Evolutionary conservation across 1,140 invertebrate species (phyloP).

Genomic region (Coelopa frigida): DNA sequence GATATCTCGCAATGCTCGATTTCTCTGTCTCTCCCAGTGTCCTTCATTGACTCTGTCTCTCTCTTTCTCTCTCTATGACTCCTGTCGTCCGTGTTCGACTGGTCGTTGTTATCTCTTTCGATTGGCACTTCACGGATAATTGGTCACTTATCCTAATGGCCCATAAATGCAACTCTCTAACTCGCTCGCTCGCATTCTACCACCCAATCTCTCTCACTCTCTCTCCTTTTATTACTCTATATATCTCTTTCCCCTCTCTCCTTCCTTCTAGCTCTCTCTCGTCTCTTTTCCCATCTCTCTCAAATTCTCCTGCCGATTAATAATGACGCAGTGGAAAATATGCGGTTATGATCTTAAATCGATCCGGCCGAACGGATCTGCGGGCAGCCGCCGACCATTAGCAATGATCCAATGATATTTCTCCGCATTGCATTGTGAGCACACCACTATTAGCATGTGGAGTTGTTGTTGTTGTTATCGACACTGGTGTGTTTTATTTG

Average conservation of each 20-base stretch:
- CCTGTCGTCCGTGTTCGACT: background rate
- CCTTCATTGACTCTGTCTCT: background rate
- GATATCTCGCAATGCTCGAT: too few relatives aligned
- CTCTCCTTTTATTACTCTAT: background rate
- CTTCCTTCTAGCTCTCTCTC: background rate
- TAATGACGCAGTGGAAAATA: too few relatives aligned
- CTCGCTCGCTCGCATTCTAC: background rate
- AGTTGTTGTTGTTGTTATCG: too few relatives aligned
- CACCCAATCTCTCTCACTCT: background rate
- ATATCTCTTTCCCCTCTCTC: background rate
- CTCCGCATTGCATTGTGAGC: too few relatives aligned
- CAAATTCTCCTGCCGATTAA: background rate
- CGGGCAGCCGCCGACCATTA: too few relatives aligned
- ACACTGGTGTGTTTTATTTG: too few relatives aligned
- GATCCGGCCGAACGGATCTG: too few relatives aligned
- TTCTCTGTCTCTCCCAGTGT: background rate
- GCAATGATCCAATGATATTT: too few relatives aligned
- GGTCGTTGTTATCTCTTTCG: background rate
- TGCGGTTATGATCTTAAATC: too few relatives aligned
- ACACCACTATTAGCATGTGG: too few relatives aligned
- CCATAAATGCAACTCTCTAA: background rate
- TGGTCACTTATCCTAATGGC: background rate
- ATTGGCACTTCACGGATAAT: background rate
- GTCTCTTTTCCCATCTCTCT: background rate
- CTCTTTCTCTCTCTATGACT: background rate